Conservation (phyloP, 2,113 vertebrate genomes). For the Solea senegalensis region DNA sequence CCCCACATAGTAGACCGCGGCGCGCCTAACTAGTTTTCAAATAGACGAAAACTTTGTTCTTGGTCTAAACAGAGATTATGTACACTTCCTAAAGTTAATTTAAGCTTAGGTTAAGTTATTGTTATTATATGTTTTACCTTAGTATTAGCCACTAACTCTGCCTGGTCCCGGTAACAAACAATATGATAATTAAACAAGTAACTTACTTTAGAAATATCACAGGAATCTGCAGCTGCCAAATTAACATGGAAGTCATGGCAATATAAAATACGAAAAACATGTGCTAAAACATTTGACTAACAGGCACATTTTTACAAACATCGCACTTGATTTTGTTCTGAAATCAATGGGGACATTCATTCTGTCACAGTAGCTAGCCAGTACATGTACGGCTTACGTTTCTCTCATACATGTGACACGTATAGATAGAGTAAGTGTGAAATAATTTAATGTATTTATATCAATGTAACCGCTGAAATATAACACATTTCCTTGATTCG, state of each 20-base stretch:
- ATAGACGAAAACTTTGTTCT: not conserved
- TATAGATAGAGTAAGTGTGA: not conserved
- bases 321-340: no score
- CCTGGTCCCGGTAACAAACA: not conserved
- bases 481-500: slow-evolving; percentile 66
- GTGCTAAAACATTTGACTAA: no score
- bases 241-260: no score
- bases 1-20: slow-evolving; percentile 45
- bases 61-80: not conserved
- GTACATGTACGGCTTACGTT: not conserved
- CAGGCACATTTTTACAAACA: no score
- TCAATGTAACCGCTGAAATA: slow-evolving; percentile 26
- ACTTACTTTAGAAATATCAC: not conserved
- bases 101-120: no score
- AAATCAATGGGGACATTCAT: no score
- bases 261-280: no score
- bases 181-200: not conserved
- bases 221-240: no score
- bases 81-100: not conserved
- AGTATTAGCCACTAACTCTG: not conserved
- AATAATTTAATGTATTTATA: not conserved
- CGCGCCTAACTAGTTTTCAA: slow-evolving; percentile 51
- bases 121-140: not conserved
- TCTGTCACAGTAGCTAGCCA: not conserved
- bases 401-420: not conserved